A percentile compares a stretch with the other conserved stretches of the same genome.
phyloP scores from a whole-genome alignment of 2,888 invertebrate genomes.

The Diogma glabrata region DNA sequence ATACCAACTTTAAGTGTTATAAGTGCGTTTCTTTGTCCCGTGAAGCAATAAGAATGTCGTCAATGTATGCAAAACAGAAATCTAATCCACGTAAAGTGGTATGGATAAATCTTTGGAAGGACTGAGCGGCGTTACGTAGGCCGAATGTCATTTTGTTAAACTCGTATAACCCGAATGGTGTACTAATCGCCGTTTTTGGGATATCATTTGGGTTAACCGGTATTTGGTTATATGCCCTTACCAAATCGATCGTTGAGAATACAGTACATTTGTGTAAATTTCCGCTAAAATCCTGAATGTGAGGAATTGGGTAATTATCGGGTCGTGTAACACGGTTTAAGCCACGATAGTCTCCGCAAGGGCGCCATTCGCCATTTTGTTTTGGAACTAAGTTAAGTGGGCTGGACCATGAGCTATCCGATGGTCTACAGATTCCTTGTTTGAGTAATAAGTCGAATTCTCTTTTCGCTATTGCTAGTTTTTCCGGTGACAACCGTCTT shows the following conservation, averaged over 20 bases:
- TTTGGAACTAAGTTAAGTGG: too few relatives aligned
- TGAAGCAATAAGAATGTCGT: constrained; percentile 8
- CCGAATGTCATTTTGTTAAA: constrained; percentile 27
- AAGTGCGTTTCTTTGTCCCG: neutral
- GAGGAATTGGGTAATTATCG: too few relatives aligned
- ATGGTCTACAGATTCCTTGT: too few relatives aligned
- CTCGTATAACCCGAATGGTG: constrained; percentile 28
- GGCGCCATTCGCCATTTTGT: too few relatives aligned
- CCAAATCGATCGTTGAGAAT: neutral
- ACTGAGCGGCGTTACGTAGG: constrained; percentile 16
- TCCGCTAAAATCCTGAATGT: too few relatives aligned
- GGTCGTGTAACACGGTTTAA: too few relatives aligned
- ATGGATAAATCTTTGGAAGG: constrained; percentile 5
- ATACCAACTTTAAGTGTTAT: neutral
- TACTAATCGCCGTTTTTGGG: constrained; percentile 24
- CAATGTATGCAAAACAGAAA: constrained; percentile 8
- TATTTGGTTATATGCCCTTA: constrained; percentile 23
- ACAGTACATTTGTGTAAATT: too few relatives aligned
- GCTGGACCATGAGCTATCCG: too few relatives aligned
- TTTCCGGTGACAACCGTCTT: too few relatives aligned
- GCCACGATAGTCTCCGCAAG: too few relatives aligned
- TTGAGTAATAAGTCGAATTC: too few relatives aligned
- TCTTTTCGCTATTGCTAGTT: too few relatives aligned
- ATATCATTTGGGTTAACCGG: constrained; percentile 24
- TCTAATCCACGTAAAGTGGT: neutral